Evolutionary conservation across 2,797 vertebrate genomes (phyloP), one percentile per base, ranked within the genome.

Genomic region (Falco concolor): DNA sequence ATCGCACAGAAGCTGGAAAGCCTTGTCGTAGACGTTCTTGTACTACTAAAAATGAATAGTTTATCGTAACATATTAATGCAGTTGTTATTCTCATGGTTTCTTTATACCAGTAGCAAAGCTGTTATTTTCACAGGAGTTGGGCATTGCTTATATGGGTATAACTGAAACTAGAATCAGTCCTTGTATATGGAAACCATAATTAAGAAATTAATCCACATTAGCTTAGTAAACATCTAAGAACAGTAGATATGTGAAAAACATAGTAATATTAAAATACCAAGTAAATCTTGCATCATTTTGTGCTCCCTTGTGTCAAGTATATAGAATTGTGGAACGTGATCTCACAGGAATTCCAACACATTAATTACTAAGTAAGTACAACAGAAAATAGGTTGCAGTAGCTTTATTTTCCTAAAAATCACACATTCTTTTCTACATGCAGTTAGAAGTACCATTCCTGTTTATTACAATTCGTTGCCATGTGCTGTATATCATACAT

Each of bases 401-500:
- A 80, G 24, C 50, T 92, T 96, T 57, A 92, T 87, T 97, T 94
- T 93, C 50, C 64, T 70, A 72, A 94, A 83, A 95, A 34, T 64
- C 91, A 89, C n/a, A 17, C 60, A 87, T 93, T 80, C 25, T 63
- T 89, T 96, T 95, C 72, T 92, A 64, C 89, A 94, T 67, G 44
- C 91, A 89, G 47, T 90, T 94, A 59, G 57, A 96, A 95, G 18
- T 89, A 93, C 22, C 61, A 68, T 86, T 96, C 91, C 90, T 97
- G 77, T 93, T 97, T 97, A 97, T 97, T 97, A 91, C 82, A 83
- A 90, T 97, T 97, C 70, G 19, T 94, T 97, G 78, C 78, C 92
- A 96, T 97, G 90, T 95, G 93, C 77, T 96, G 75, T 96, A 96
- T 96, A 97, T 97, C 95, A 97, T 96, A 96, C 80, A 97, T 96